A percentile compares a stretch with the other conserved stretches of the same genome.
Evolutionary conservation across 2,113 vertebrate genomes (phyloP).

Genomic region (Lampris megalopsis): DNA sequence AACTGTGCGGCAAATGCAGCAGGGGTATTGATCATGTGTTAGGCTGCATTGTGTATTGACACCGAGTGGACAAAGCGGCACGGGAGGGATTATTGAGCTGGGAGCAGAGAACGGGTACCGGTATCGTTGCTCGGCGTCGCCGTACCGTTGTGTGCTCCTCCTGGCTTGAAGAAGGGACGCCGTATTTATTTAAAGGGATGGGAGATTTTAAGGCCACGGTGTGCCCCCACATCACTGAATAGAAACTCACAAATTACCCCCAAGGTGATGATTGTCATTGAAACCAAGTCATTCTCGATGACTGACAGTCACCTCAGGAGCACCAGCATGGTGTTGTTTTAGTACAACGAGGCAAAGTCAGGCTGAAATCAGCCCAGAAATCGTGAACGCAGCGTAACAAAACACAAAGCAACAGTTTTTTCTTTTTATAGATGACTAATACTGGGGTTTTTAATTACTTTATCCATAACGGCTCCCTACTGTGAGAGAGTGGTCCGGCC

Average conservation of each 20-base stretch:
- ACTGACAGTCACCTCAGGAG: no score
- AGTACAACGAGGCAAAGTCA: no score
- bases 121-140: slow-evolving; percentile 15
- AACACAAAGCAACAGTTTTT: no score
- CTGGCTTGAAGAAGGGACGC: slow-evolving; percentile 20
- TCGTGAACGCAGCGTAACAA: no score
- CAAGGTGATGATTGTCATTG: slow-evolving; percentile 2
- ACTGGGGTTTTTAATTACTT: no score
- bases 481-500: no score
- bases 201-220: slow-evolving; percentile 13
- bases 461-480: no score
- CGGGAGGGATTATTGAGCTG: slow-evolving; percentile 35
- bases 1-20: slow-evolving; percentile 25
- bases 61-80: slow-evolving; percentile 29
- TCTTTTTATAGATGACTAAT: no score
- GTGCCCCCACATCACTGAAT: slow-evolving; percentile 7
- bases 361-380: no score
- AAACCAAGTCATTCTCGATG: neutral
- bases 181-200: slow-evolving; percentile 25
- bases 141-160: slow-evolving; percentile 11
- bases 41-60: neutral
- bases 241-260: neutral
- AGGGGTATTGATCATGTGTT: slow-evolving; percentile 40
- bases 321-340: no score
- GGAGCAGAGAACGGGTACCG: slow-evolving; percentile 18